These are phyloP conservation scores for Fundulus diaphanus DNA, from an alignment of 2,797 vertebrate species.

Conservation along the genomic window DNA sequence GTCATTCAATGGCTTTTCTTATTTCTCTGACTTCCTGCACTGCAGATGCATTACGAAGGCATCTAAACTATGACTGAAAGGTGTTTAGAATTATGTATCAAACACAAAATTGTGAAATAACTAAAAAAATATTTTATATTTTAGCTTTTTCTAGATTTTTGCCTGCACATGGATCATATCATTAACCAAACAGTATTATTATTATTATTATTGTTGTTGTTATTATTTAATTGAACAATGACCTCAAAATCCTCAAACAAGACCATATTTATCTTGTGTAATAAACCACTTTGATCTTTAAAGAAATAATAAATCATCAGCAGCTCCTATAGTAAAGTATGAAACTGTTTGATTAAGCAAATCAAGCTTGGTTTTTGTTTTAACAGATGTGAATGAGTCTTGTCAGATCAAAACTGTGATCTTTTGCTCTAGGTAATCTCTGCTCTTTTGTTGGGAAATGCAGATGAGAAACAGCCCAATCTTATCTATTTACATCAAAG, in stretches of 20 bases:
- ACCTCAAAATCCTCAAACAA: background rate
- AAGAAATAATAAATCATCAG: conserved; percentile 1
- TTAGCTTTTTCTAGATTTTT: too few species aligned
- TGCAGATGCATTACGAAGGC: too few species aligned
- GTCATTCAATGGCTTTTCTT: too few species aligned
- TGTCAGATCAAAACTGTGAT: background rate
- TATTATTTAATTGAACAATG: background rate
- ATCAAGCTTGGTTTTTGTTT: background rate
- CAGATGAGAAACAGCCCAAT: background rate
- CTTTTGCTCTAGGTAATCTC: background rate
- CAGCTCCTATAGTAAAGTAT: background rate
- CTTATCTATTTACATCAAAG: background rate
- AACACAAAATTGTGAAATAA: too few species aligned
- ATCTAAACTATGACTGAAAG: too few species aligned
- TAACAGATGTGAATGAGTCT: background rate
- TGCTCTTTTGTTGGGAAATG: background rate
- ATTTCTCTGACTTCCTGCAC: too few species aligned
- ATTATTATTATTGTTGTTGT: background rate
- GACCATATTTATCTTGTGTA: conserved; percentile 24
- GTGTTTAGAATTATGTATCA: too few species aligned
- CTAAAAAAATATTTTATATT: too few species aligned
- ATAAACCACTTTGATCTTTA: conserved; percentile 21
- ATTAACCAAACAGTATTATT: too few species aligned
- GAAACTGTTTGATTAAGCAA: background rate
- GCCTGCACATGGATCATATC: too few species aligned